A percentile compares a stretch with the other conserved stretches of the same genome.
Evolutionary conservation across 2,113 vertebrate genomes (phyloP).

Genomic region (Syngnathus scovelli): DNA sequence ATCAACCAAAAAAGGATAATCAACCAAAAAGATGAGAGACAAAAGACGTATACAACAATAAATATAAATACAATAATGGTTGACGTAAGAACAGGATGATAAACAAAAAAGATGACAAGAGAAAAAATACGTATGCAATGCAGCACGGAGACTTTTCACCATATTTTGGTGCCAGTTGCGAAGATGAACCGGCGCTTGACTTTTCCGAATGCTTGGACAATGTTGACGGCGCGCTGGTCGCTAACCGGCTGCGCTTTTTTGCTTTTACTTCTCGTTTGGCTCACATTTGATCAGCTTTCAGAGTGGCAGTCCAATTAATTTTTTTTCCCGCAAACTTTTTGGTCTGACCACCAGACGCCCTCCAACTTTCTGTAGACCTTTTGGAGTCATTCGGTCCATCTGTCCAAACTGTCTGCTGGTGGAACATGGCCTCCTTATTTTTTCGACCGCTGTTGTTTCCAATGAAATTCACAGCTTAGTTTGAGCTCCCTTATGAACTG

Average conservation of each 20-base stretch:
- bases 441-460: not conserved
- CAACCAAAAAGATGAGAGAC: too few relatives aligned
- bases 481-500: not conserved
- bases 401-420: slow-evolving; percentile 1
- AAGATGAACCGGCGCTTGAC: not conserved
- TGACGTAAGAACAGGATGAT: too few relatives aligned
- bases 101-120: too few relatives aligned
- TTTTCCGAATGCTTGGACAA: not conserved
- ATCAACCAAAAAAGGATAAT: too few relatives aligned
- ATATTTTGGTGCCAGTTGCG: not conserved
- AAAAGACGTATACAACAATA: too few relatives aligned
- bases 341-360: slow-evolving; percentile 5
- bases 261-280: slow-evolving; percentile 1
- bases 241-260: not conserved
- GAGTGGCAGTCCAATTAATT: not conserved
- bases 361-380: not conserved
- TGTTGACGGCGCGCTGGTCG: not conserved
- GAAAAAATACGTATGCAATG: too few relatives aligned
- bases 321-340: not conserved
- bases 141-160: not conserved
- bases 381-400: slow-evolving; percentile 1
- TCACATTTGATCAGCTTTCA: not conserved
- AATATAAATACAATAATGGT: too few relatives aligned
- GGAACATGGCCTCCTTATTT: not conserved
- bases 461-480: not conserved